Percentiles rank a stretch among this genome's conserved stretches.
Conservation (phyloP, 2,113 vertebrate species). For the Pseudois nayaur region DNA sequence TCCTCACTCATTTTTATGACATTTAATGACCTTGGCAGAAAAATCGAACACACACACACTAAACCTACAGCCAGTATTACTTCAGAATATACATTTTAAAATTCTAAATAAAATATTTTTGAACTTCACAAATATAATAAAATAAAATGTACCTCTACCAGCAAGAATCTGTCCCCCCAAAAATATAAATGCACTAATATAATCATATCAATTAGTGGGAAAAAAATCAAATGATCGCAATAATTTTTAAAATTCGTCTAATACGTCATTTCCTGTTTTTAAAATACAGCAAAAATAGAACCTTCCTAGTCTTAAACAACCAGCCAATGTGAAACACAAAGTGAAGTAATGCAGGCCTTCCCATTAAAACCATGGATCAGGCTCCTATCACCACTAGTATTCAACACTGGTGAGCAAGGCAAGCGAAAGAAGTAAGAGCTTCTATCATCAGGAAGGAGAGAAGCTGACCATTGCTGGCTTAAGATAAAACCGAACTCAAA, state of each 20-base stretch:
- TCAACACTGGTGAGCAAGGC: not conserved
- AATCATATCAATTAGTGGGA: not conserved
- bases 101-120: not conserved
- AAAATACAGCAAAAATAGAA: not conserved
- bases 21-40: constrained; percentile 13
- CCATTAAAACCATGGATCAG: not conserved
- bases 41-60: not conserved
- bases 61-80: not conserved
- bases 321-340: not conserved
- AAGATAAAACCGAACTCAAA: not conserved
- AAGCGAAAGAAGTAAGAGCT: not conserved
- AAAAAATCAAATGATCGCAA: not conserved
- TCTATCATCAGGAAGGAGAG: not conserved
- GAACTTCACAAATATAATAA: not conserved
- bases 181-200: not conserved
- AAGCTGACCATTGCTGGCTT: not conserved
- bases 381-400: not conserved
- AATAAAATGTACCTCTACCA: not conserved
- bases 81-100: not conserved
- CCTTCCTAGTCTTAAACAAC: not conserved
- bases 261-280: not conserved
- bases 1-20: not conserved
- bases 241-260: not conserved
- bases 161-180: not conserved
- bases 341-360: not conserved